Conservation (phyloP, 2,797 vertebrate genomes). For the Microctenopoma lineatum region DNA sequence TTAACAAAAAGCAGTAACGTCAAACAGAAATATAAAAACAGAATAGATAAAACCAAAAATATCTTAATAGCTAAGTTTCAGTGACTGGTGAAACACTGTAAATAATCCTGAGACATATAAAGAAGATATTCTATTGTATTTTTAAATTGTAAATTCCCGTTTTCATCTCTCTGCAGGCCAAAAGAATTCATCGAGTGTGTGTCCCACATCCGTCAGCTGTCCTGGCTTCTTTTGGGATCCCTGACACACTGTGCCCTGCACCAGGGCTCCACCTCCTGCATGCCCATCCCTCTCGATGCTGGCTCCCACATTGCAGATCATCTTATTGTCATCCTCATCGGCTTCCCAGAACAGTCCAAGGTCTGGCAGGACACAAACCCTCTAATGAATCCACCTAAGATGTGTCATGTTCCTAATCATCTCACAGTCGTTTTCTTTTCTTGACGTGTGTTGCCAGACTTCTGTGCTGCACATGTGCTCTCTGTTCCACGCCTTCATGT, state of each 20-base stretch:
- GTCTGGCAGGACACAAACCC: conserved; percentile 76
- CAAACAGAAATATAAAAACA: not conserved
- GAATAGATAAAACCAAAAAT: not conserved
- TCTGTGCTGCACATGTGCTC: conserved; percentile 99
- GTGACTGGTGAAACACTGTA: not conserved
- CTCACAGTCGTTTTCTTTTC: conserved; percentile 22
- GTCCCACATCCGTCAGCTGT: conserved; percentile 96
- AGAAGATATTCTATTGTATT: not conserved
- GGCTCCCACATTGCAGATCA: conserved; percentile 98
- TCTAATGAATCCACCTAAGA: conserved; percentile 5
- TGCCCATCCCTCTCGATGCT: conserved; percentile 97
- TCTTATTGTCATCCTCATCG: conserved; percentile 98
- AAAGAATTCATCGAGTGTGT: conserved; percentile 99
- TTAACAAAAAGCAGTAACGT: not conserved
- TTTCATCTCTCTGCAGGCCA: conserved; percentile 82
- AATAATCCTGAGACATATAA: not conserved
- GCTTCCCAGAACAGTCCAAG: conserved; percentile 99
- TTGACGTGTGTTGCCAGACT: conserved; percentile 81
- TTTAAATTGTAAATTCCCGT: conserved; percentile 16
- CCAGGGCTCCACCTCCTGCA: conserved; percentile 93
- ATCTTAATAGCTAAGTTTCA: not conserved
- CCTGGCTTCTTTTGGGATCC: conserved; percentile 97
- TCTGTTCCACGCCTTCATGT: conserved; percentile 99
- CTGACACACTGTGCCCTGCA: conserved; percentile 96
- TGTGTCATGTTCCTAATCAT: conserved; percentile 19